Evolutionary conservation across 1,140 invertebrate genomes (phyloP).

Genomic region (Pseudomyrmex concolor): DNA sequence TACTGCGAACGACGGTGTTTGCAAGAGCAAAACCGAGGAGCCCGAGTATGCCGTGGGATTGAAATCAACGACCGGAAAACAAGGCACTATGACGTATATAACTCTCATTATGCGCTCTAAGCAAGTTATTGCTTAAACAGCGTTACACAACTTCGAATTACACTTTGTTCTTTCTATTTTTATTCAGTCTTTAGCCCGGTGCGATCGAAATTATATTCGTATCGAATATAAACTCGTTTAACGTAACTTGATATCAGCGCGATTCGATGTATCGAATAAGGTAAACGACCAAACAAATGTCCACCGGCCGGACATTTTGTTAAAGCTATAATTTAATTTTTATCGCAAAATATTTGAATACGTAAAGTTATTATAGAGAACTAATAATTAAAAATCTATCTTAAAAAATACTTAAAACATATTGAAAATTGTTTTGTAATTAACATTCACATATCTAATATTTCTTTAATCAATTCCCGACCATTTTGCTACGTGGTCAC

Average conservation of each 20-base stretch:
- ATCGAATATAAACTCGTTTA: slow-evolving; percentile 2
- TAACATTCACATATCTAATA: no score
- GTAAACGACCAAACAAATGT: no score
- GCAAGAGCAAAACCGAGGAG: slow-evolving; percentile 35
- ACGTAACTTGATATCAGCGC: background rate
- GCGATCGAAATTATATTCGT: slow-evolving; percentile 22
- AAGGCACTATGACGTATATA: slow-evolving; percentile 28
- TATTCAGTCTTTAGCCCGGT: background rate
- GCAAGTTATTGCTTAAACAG: slow-evolving; percentile 4
- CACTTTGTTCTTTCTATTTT: slow-evolving; percentile 6
- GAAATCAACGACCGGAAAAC: slow-evolving; percentile 74
- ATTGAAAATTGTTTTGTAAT: no score
- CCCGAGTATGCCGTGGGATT: slow-evolving; percentile 61
- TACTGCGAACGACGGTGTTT: slow-evolving; percentile 18
- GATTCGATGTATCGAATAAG: no score
- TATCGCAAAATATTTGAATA: no score
- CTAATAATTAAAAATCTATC: no score
- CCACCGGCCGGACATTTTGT: no score
- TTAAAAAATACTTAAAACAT: no score
- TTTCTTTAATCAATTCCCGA: no score
- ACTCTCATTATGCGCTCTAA: slow-evolving; percentile 49
- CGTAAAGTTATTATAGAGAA: no score
- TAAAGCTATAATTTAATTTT: no score
- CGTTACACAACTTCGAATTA: slow-evolving; percentile 6
- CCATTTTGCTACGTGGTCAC: no score